A percentile compares a stretch with the other conserved stretches of the same genome.
Conservation (phyloP, 2,888 invertebrate species). For the Rhagonycha fulva region DNA sequence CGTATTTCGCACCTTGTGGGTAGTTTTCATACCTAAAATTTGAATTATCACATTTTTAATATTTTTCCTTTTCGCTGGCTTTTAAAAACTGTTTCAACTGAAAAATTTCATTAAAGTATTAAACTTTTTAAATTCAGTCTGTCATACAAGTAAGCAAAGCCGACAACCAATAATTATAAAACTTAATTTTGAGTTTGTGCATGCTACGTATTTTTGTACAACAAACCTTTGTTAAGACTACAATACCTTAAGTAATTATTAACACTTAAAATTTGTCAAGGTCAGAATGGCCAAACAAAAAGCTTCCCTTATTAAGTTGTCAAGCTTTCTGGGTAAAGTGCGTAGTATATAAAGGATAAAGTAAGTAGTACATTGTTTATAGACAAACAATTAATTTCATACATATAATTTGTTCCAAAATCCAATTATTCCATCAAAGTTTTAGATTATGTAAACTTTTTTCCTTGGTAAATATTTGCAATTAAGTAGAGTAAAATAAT, state of each 20-base stretch:
- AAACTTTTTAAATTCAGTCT: background rate
- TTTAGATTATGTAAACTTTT: background rate
- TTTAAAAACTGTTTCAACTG: background rate
- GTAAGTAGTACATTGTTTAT: background rate
- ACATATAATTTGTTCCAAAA: background rate
- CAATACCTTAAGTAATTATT: background rate
- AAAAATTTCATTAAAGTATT: background rate
- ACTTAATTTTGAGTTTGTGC: background rate
- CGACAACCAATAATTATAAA: background rate
- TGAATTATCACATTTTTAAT: background rate
- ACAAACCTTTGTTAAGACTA: background rate
- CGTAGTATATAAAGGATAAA: background rate
- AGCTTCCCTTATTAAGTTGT: background rate
- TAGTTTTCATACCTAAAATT: background rate
- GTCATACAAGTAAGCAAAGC: no score
- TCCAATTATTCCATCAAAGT: background rate
- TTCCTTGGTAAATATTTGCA: background rate
- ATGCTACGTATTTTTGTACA: background rate
- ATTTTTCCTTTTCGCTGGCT: background rate
- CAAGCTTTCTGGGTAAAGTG: background rate
- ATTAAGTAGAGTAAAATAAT: background rate
- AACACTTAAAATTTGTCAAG: background rate
- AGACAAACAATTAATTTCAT: background rate
- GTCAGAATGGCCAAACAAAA: background rate
- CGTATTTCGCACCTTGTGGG: background rate